phyloP scores from a whole-genome alignment of 2,888 invertebrate genomes.

The Brachypalpus laphriformis region DNA sequence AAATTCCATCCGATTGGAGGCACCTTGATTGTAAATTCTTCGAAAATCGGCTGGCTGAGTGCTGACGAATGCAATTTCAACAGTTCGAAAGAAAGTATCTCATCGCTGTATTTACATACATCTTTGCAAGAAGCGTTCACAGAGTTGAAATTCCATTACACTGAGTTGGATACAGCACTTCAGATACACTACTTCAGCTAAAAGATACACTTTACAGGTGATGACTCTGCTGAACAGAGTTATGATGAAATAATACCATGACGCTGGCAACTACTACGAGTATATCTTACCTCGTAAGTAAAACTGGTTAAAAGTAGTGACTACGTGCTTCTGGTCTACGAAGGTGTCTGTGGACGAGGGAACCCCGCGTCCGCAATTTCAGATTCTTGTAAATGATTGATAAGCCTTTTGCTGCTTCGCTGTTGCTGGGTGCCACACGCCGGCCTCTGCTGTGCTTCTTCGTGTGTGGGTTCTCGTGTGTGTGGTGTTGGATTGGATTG shows the following conservation, averaged over 20 bases:
- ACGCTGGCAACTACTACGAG: slow-evolving; percentile 27
- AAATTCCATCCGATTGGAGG: slow-evolving; percentile 2
- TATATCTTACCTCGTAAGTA: too few species aligned
- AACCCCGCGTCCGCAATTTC: slow-evolving; percentile 30
- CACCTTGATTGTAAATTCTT: slow-evolving; percentile 1
- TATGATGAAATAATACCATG: slow-evolving; percentile 63
- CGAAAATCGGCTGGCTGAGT: not conserved
- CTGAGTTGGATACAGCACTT: not conserved
- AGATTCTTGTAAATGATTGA: slow-evolving; percentile 48
- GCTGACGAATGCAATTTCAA: slow-evolving; percentile 11
- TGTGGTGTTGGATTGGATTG: not conserved
- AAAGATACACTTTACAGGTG: not conserved
- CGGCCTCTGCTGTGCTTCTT: not conserved
- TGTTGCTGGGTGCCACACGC: slow-evolving; percentile 5
- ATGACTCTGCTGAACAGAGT: slow-evolving; percentile 40
- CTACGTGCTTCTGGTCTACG: slow-evolving; percentile 65
- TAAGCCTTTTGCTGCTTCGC: slow-evolving; percentile 20
- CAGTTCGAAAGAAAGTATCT: not conserved
- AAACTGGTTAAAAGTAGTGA: slow-evolving; percentile 33
- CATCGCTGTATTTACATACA: not conserved
- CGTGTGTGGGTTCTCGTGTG: not conserved
- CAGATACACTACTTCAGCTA: not conserved
- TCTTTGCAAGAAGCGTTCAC: not conserved
- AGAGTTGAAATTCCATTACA: not conserved
- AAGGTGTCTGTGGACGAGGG: slow-evolving; percentile 43